Evolutionary conservation across 1,140 invertebrate species (phyloP).

Genomic region (Drosophila sucinea): DNA sequence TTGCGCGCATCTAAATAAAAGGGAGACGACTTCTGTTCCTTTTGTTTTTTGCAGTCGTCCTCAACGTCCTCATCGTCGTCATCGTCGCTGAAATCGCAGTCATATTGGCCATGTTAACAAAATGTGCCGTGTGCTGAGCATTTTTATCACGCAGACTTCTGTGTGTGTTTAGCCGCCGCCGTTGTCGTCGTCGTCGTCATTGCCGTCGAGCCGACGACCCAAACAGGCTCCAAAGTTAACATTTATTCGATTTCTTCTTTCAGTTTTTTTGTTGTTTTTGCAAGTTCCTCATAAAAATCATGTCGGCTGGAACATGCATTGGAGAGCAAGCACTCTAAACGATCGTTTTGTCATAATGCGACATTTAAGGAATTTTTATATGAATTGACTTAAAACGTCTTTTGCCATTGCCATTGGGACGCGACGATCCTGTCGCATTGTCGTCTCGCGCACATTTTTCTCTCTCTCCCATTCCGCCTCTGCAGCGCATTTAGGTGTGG

Average conservation of each 20-base stretch:
- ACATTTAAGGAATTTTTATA: constrained; percentile 82
- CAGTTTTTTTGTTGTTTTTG: constrained; percentile 24
- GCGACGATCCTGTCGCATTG: constrained; percentile 52
- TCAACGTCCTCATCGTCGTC: constrained; percentile 23
- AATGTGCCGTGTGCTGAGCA: constrained; percentile 74
- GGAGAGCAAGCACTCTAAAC: constrained; percentile 48
- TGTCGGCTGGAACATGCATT: constrained; percentile 33
- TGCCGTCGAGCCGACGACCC: not conserved
- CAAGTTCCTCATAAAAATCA: constrained; percentile 68
- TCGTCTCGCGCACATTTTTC: not conserved
- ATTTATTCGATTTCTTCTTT: constrained; percentile 47
- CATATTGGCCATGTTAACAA: constrained; percentile 77
- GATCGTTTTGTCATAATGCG: constrained; percentile 81
- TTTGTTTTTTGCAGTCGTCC: constrained; percentile 6
- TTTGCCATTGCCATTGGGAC: constrained; percentile 52
- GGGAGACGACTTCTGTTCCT: constrained; percentile 2
- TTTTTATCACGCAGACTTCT: constrained; percentile 72
- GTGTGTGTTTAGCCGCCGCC: constrained; percentile 39
- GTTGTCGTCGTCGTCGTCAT: too few relatives aligned
- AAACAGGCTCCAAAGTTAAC: constrained; percentile 50
- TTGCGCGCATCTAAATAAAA: constrained; percentile 42
- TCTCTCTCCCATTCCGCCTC: not conserved
- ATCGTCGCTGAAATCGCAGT: constrained; percentile 37
- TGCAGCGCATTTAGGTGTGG: constrained; percentile 64
- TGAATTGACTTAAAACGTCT: constrained; percentile 75